Evolutionary conservation across 2,888 invertebrate species (phyloP), one percentile per base, ranked within the genome.

Genomic region (Coenonympha arcania): DNA sequence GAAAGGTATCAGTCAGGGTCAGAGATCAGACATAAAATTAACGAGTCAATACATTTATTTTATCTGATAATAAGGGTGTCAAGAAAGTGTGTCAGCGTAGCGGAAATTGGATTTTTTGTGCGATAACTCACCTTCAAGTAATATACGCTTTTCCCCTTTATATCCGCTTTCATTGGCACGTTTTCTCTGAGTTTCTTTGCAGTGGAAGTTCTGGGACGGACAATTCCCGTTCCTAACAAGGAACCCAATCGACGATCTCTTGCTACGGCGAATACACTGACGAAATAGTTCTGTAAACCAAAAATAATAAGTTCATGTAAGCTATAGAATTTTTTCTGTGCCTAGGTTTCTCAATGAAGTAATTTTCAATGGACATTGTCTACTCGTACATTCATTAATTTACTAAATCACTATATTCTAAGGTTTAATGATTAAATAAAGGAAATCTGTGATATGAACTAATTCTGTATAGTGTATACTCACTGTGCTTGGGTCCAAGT

Each of bases 171-270:
- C 28, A 63, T 60, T 0, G 80, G 75, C 1, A 71, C 58, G 49
- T 82, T 83, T 59, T 85, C 85, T 3, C 72, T 63, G 3, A 86
- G 64, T n/a, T 79, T 60, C 52, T 75, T 81, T 0, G 83, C 81
- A 0, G 79, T 76, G 0, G 83, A 77, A 0, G 80, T 78, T 31
- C 76, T 66, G 0, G 83, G 77, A 0, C 71, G 66, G 0, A 85
- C 83, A 22, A 63, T 77, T 8, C 79, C 77, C 0, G 73, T 68
- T 0, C 79, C 78, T 26, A 86, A 57, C 11, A 85, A 54, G 0
- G 79, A 73, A 0, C 85, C 85, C 0, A 77, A 73, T 4, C 73
- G 65, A 3, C 85, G 69, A 45, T 85, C 85, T 34, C 66, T 66
- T 4, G 75, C 77, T 1, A 84, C 64, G 0, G 77, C 82, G 31